These are phyloP conservation scores for Danionella dracula DNA, from an alignment of 2,797 vertebrate species.

Conservation along the genomic window DNA sequence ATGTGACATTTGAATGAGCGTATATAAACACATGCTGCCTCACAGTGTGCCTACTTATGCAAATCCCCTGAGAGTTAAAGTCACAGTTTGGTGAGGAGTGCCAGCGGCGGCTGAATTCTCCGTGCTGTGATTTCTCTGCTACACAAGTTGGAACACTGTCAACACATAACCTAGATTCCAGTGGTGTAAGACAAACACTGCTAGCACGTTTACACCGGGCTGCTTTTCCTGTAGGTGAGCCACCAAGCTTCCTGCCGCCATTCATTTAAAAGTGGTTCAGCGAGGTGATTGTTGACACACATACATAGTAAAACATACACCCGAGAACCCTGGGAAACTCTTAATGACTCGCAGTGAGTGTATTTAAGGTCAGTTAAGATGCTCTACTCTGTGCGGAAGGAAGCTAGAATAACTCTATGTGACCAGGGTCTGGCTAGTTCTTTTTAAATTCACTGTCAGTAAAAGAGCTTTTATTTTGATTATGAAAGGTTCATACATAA, in stretches of 20 bases:
- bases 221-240: slow-evolving; percentile 60
- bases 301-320: not conserved
- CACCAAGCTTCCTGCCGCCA: slow-evolving; percentile 36
- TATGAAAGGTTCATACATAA: no score
- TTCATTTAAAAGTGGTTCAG: slow-evolving; percentile 18
- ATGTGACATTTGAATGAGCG: slow-evolving; percentile 1
- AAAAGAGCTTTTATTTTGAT: no score
- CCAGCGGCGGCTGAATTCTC: slow-evolving; percentile 1
- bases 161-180: slow-evolving; percentile 66
- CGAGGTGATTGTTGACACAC: not conserved
- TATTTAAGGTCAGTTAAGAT: not conserved
- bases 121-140: slow-evolving; percentile 8
- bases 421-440: not conserved
- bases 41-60: slow-evolving; percentile 20
- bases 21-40: slow-evolving; percentile 4
- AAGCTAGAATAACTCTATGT: not conserved
- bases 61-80: slow-evolving; percentile 3
- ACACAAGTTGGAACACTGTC: slow-evolving; percentile 53
- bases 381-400: not conserved
- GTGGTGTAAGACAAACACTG: slow-evolving; percentile 68
- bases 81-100: not conserved
- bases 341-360: slow-evolving; percentile 6
- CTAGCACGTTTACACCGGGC: slow-evolving; percentile 64
- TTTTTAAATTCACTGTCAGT: not conserved
- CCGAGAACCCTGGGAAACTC: slow-evolving; percentile 4